Percentiles rank a stretch among this genome's conserved stretches.
phyloP scores from a whole-genome alignment of 2,113 vertebrate genomes.

The Nothobranchius furzeri region DNA sequence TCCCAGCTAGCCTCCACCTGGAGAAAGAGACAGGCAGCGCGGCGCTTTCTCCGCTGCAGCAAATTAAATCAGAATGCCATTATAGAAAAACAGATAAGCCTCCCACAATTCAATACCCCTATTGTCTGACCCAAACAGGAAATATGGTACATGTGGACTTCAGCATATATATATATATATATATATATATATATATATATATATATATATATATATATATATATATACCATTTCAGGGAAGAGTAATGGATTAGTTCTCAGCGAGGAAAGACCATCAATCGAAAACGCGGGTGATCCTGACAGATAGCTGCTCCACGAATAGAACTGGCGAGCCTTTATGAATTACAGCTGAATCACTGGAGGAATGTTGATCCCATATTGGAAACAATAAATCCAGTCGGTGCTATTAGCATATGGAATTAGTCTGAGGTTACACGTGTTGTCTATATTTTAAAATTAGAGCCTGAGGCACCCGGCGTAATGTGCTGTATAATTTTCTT shows the following conservation, averaged over 20 bases:
- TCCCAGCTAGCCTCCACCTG: constrained; percentile 64
- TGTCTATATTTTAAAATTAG: constrained; percentile 40
- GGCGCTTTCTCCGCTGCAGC: constrained; percentile 37
- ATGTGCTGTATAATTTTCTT: constrained; percentile 59
- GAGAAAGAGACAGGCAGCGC: constrained; percentile 39
- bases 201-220: no score
- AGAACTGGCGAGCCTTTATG: constrained; percentile 51
- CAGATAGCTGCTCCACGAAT: constrained; percentile 51
- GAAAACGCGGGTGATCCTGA: constrained; percentile 50
- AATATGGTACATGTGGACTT: constrained; percentile 54
- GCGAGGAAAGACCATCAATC: constrained; percentile 43
- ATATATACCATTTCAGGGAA: constrained; percentile 43
- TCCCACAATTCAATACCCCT: constrained; percentile 47
- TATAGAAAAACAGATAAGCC: constrained; percentile 59
- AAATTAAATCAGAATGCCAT: constrained; percentile 68
- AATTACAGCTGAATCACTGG: constrained; percentile 48
- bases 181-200: no score
- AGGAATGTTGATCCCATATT: constrained; percentile 46
- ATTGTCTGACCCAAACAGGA: constrained; percentile 64
- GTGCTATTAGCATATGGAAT: constrained; percentile 41
- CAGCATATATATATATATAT: constrained; percentile 11
- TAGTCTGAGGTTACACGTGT: constrained; percentile 47
- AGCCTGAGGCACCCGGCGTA: constrained; percentile 28
- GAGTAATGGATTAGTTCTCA: constrained; percentile 44
- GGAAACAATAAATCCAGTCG: constrained; percentile 52